A percentile compares a stretch with the other conserved stretches of the same genome.
Conservation (phyloP, 2,113 vertebrate species). For the Chaetorhynchus papuensis region DNA sequence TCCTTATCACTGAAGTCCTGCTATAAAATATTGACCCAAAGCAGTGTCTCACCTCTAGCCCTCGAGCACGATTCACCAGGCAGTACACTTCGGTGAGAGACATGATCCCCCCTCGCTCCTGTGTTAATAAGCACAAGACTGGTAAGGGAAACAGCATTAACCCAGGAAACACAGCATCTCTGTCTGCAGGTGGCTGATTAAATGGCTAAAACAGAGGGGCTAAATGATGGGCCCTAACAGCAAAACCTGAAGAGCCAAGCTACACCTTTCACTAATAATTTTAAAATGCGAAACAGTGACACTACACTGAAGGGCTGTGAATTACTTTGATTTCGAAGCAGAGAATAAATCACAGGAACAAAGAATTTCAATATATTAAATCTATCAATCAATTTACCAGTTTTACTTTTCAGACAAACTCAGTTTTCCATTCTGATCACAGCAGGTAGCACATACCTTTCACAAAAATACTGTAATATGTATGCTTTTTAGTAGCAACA, state of each 20-base stretch:
- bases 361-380: not conserved
- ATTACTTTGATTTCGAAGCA: not conserved
- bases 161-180: not conserved
- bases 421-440: not conserved
- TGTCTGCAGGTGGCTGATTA: not conserved
- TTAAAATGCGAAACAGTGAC: not conserved
- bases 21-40: not conserved
- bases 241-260: not conserved
- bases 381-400: not conserved
- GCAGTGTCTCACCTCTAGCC: conserved; percentile 85
- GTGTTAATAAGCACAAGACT: conserved; percentile 11
- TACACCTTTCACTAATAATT: not conserved
- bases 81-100: conserved; percentile 97
- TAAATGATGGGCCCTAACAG: not conserved
- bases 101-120: conserved; percentile 98
- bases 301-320: not conserved
- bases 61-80: conserved; percentile 91
- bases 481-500: not conserved
- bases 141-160: not conserved
- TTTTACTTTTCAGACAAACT: not conserved
- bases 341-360: not conserved
- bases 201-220: not conserved
- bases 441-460: not conserved
- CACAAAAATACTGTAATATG: not conserved
- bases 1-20: not conserved